Evolutionary conservation across 2,888 invertebrate species (phyloP).

Genomic region (Neoaliturus tenellus): DNA sequence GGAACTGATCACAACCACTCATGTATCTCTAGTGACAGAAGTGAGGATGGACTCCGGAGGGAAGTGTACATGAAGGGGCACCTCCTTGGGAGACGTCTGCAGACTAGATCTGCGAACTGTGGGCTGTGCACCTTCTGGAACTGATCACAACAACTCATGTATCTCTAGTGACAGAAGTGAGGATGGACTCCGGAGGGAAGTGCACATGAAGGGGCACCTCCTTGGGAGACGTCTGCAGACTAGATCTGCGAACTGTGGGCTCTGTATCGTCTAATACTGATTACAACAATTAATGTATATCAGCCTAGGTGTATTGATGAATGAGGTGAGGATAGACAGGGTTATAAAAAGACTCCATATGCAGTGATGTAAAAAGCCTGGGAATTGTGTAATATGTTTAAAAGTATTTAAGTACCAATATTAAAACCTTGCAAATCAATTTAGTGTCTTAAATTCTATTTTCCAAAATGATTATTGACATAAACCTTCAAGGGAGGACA

Average conservation of each 20-base stretch:
- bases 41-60: slow-evolving; percentile 52
- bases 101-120: slow-evolving; percentile 47
- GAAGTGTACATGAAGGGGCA: slow-evolving; percentile 57
- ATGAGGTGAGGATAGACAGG: too few species aligned
- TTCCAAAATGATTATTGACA: too few species aligned
- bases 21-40: too few species aligned
- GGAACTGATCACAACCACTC: slow-evolving; percentile 20
- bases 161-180: slow-evolving; percentile 52
- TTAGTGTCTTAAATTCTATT: too few species aligned
- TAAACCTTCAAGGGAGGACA: too few species aligned
- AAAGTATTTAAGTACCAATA: too few species aligned
- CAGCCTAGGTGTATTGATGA: too few species aligned
- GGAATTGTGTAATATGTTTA: too few species aligned
- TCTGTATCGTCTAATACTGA: slow-evolving; percentile 39
- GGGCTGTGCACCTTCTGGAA: slow-evolving; percentile 37
- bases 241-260: slow-evolving; percentile 39
- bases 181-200: slow-evolving; percentile 54
- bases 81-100: slow-evolving; percentile 45
- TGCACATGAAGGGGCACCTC: slow-evolving; percentile 56
- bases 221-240: slow-evolving; percentile 47
- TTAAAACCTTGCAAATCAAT: too few species aligned
- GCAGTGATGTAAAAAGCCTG: too few species aligned
- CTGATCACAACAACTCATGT: slow-evolving; percentile 1
- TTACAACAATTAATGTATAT: too few species aligned
- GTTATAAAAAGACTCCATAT: too few species aligned